Conservation (phyloP, 1,140 invertebrate genomes). For the Copidosoma floridanum region DNA sequence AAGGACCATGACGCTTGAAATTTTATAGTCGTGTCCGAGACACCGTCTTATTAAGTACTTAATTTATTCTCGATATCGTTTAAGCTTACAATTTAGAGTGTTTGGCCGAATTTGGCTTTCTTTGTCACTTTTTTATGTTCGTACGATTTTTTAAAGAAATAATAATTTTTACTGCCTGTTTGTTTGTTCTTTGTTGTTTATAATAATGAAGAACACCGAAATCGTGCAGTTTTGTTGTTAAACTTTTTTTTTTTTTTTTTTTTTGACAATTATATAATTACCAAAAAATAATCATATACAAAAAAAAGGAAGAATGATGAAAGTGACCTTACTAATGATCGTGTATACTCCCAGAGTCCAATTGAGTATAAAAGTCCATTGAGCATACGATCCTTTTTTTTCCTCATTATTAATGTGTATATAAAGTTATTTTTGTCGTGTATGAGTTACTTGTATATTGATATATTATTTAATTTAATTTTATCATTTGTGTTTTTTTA, state of each 20-base stretch:
- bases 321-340: not conserved
- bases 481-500: slow-evolving; percentile 28
- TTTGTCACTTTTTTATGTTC: slow-evolving; percentile 16
- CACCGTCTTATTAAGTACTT: slow-evolving; percentile 34
- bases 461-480: slow-evolving; percentile 41
- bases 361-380: slow-evolving; percentile 5
- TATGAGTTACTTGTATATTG: slow-evolving; percentile 37
- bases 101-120: slow-evolving; percentile 26
- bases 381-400: slow-evolving; percentile 13
- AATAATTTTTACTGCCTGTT: too few relatives aligned
- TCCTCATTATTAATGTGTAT: too few relatives aligned
- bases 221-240: slow-evolving; percentile 27
- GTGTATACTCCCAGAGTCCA: slow-evolving; percentile 22
- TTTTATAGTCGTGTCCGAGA: slow-evolving; percentile 33
- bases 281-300: too few relatives aligned
- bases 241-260: slow-evolving; percentile 28
- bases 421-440: slow-evolving; percentile 24
- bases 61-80: too few relatives aligned
- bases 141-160: slow-evolving; percentile 5
- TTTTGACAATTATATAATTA: too few relatives aligned
- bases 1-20: slow-evolving; percentile 34
- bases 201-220: not conserved
- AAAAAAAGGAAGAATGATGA: slow-evolving; percentile 8
- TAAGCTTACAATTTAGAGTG: too few relatives aligned
- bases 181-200: slow-evolving; percentile 2